Evolutionary conservation across 2,113 vertebrate genomes (phyloP), one percentile per base, ranked within the genome.

Genomic region (Monarcha castaneiventris): DNA sequence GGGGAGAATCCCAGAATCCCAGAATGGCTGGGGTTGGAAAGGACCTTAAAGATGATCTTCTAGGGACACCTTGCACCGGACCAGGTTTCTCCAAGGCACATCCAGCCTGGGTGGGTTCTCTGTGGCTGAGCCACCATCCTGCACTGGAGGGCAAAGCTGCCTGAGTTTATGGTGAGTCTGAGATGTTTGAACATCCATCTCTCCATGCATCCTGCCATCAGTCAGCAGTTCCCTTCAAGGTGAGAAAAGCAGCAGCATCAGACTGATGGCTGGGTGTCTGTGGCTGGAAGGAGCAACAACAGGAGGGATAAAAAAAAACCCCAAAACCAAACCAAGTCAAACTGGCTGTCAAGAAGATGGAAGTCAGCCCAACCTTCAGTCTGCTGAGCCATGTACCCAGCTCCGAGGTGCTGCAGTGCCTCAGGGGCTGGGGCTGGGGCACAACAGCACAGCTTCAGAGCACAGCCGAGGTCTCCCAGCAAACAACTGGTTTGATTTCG

Each of bases 261-360:
- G 32, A 3, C 21, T 30, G 18, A 37, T 19, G 32, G 32, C 26
- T 63, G 37, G 6, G 33, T 5, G 1, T 23, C n/a, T 62, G 61
- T 1, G 4, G 7, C 52, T 37, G 33, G 49, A n/a, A 29, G 25
- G 29, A 62, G 27, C 43, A 61, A 32, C 56, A 12, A 6, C 0
- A 0, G 11, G 23, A 39, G 4, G 13, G 8, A 13, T 14, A 1
- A 3, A 3, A 3, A 30, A 44, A 30, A 44, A 5, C 0, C 10
- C 44, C 18, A 8, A n/a, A 44, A 15, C 19, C 35, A 51, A 80
- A 13, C 1, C 8, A 52, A 30, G 12, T 58, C 13, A 54, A 58
- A 27, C 26, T 33, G 39, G 29, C 58, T 44, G 8, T 48, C 21
- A 8, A 10, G 49, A 61, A 58, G 35, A 16, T 49, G 27, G 32